Percentiles rank a stretch among this genome's conserved stretches.
phyloP scores from a whole-genome alignment of 2,113 vertebrate species.

The Centropus unirufus region DNA sequence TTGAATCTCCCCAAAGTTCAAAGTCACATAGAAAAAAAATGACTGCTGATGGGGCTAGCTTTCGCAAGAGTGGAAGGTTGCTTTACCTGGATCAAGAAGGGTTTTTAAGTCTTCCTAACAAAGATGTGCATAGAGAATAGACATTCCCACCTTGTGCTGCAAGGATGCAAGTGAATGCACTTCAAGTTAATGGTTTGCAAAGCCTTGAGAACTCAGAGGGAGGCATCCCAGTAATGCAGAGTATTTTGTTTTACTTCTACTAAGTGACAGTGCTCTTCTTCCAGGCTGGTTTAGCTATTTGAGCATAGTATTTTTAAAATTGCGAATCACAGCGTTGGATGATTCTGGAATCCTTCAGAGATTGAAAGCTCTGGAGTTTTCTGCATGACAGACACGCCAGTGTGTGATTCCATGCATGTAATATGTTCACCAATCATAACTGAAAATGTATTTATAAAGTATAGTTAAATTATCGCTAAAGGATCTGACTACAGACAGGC shows the following conservation, averaged over 20 bases:
- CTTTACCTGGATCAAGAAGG: not conserved
- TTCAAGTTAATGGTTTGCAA: constrained; percentile 54
- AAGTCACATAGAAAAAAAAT: not conserved
- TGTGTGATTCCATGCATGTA: not conserved
- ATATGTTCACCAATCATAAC: not conserved
- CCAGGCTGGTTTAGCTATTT: constrained; percentile 11
- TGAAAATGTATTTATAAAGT: not conserved
- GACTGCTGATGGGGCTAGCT: not conserved
- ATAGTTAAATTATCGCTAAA: not conserved
- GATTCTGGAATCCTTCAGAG: not conserved
- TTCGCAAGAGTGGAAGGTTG: not conserved
- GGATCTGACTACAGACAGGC: not conserved
- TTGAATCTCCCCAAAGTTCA: not conserved
- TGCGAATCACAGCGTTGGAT: not conserved
- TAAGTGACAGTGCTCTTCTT: not conserved
- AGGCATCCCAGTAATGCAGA: constrained; percentile 7
- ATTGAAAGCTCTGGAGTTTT: not conserved
- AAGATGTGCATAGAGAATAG: not conserved
- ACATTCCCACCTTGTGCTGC: not conserved
- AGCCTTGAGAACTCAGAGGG: not conserved
- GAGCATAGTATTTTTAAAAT: not conserved
- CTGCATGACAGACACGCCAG: not conserved
- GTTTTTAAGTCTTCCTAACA: not conserved
- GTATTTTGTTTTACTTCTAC: not conserved
- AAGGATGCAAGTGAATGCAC: not conserved